Percentiles rank a stretch among this genome's conserved stretches.
Conservation (phyloP, 53 echinoderm and acorn worm genomes). For the Crossaster papposus region DNA sequence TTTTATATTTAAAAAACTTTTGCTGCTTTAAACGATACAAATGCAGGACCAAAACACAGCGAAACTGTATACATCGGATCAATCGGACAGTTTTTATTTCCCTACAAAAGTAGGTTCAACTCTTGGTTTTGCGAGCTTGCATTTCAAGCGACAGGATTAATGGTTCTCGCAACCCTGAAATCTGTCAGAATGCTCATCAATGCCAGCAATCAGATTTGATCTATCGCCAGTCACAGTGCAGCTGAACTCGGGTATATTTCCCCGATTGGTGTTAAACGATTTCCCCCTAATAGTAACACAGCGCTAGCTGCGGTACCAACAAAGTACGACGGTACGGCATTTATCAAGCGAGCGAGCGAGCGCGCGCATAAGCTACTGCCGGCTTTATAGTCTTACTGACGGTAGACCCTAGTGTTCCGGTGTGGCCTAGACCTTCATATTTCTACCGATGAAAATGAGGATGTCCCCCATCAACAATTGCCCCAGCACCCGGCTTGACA, state of each 20-base stretch:
- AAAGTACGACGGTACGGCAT: neutral
- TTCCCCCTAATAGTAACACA: neutral
- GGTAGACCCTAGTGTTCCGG: neutral
- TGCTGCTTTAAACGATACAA: no score
- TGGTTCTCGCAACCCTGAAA: conserved; percentile 23
- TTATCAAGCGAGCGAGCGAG: neutral
- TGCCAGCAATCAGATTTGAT: neutral
- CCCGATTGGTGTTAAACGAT: conserved; percentile 44
- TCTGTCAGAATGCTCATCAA: conserved; percentile 11
- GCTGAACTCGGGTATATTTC: conserved; percentile 2
- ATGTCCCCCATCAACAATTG: neutral
- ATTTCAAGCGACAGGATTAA: conserved; percentile 5
- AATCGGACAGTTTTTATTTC: no score
- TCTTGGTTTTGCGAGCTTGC: neutral
- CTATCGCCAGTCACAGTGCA: conserved; percentile 38
- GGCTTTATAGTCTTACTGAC: neutral
- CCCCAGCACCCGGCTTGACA: conserved; percentile 13
- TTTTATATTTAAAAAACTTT: no score
- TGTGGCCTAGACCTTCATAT: conserved; percentile 25
- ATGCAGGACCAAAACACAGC: no score
- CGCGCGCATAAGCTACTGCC: neutral
- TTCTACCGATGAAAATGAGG: neutral
- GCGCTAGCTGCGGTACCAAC: neutral
- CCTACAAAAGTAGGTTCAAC: conserved; percentile 46
- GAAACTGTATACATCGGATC: neutral